Conservation (phyloP, 2,888 invertebrate species). For the Tenthredo scrophulariae region DNA sequence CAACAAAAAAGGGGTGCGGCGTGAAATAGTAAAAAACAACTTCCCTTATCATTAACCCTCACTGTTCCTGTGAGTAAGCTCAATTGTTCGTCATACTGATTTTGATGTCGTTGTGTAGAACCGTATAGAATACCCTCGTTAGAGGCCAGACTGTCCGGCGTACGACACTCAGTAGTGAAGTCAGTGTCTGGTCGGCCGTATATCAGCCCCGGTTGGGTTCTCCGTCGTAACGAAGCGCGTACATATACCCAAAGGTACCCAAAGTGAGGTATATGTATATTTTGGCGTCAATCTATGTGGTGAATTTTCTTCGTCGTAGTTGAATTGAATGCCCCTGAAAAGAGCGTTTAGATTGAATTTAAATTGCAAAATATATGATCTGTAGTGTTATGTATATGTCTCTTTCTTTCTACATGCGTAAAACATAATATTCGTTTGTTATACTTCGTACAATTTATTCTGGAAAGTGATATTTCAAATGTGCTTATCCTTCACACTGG, state of each 20-base stretch:
- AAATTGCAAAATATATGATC: background rate
- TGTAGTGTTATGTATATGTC: background rate
- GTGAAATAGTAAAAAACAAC: background rate
- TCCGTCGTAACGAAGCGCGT: background rate
- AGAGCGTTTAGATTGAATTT: background rate
- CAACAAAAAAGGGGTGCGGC: background rate
- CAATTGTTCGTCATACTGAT: background rate
- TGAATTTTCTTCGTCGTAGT: background rate
- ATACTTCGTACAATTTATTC: background rate
- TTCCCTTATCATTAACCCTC: background rate
- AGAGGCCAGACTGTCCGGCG: constrained; percentile 27
- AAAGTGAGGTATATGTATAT: background rate
- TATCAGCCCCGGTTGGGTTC: background rate
- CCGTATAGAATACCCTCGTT: background rate
- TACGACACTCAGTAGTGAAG: constrained; percentile 21
- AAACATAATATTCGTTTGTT: background rate
- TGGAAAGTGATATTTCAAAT: background rate
- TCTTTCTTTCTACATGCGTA: background rate
- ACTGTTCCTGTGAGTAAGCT: background rate
- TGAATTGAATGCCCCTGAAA: background rate
- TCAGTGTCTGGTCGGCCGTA: constrained; percentile 36
- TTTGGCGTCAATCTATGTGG: background rate
- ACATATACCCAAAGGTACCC: background rate
- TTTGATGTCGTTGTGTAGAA: background rate
- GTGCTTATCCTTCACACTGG: background rate